Evolutionary conservation across 2,113 vertebrate genomes (phyloP), one percentile per base, ranked within the genome.

Genomic region (Centrocercus urophasianus): DNA sequence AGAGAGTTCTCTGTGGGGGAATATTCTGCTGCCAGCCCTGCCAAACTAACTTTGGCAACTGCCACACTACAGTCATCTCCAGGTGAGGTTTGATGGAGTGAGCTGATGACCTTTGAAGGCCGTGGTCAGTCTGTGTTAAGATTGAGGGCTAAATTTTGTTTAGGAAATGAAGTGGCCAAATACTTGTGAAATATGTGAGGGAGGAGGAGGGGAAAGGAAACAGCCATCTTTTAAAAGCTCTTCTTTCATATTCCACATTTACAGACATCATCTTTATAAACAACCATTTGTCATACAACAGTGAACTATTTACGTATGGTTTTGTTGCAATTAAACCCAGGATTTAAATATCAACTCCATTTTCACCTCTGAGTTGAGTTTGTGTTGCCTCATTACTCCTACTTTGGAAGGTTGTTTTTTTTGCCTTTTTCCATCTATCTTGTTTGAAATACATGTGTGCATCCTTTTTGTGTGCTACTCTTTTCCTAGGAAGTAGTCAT

Each of bases 381-480:
- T 70, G 63, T 74, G 47, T 85, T 95, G 85, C 83, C 57, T 72
- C 84, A 27, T 75, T 90, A 22, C 30, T 94, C 75, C 34, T 80
- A 17, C 64, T 83, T 45, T 78, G 91, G 93, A 70, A 91, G 38
- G 63, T 16, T 38, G 38, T 10, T 71, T 50, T 72, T 42, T 14
- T 32, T 74, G 4, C 47, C 3, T 70, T 93, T 92, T 87, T 87
- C 91, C 84, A 70, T 88, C 83, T 78, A 14, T 88, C 88, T 91
- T 75, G 48, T 88, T 69, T 94, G 86, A 88, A 95, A 22, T 12
- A 5, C 43, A 3, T n/a, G 32, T 89, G 59, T 78, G 56, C 48
- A 32, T 78, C 69, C 48, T 83, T 91, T 89, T 59, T 72, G 73
- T 80, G 84, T 91, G 69, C 88, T 86, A 71, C 89, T 84, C 69